phyloP scores from a whole-genome alignment of 2,797 vertebrate genomes.

The Lerista edwardsae region DNA sequence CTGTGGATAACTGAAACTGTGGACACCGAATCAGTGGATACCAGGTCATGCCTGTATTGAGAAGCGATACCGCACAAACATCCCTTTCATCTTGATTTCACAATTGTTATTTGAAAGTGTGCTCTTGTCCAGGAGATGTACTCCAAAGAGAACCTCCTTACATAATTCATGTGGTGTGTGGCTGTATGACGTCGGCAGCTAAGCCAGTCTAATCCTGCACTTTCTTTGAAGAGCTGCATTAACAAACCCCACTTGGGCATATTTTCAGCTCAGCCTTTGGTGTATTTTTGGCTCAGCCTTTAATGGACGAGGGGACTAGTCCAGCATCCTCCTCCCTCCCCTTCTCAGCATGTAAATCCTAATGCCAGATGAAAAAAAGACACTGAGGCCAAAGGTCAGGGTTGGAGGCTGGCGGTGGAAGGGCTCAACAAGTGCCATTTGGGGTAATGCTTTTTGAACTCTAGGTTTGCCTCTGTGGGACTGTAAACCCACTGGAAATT shows the following conservation, averaged over 20 bases:
- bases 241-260: conserved; percentile 23
- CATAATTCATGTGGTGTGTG: conserved; percentile 56
- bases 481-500: too few relatives aligned
- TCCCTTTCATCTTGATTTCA: not conserved
- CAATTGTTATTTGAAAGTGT: conserved; percentile 56
- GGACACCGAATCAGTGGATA: too few relatives aligned
- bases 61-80: not conserved
- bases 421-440: accelerated
- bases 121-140: not conserved
- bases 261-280: conserved; percentile 40
- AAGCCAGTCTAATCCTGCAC: conserved; percentile 56
- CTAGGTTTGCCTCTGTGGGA: not conserved
- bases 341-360: not conserved
- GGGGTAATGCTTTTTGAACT: not conserved
- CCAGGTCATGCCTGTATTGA: too few relatives aligned
- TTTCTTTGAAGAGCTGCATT: conserved; percentile 48
- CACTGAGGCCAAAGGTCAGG: not conserved
- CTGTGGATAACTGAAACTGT: too few relatives aligned
- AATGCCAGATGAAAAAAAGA: not conserved
- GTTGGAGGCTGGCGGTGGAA: not conserved
- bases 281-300: conserved; percentile 36
- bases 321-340: not conserved
- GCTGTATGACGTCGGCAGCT: conserved; percentile 19
- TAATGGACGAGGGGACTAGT: not conserved
- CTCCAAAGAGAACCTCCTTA: conserved; percentile 55